phyloP scores from a whole-genome alignment of 2,113 vertebrate species.

The Neomonachus schauinslandi region DNA sequence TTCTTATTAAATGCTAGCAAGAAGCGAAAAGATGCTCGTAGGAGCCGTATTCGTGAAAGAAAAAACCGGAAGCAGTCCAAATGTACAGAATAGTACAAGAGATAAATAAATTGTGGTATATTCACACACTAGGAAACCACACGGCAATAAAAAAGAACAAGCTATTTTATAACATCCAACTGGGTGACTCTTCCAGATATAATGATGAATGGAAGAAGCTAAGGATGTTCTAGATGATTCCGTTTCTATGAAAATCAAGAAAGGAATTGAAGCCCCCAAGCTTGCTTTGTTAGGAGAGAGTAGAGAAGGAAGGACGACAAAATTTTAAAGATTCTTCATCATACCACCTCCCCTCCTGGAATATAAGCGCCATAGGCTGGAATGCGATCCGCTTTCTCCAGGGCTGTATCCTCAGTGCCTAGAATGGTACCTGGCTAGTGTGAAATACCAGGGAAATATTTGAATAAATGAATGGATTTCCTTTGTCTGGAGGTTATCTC shows the following conservation, averaged over 20 bases:
- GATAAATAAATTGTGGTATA: background rate
- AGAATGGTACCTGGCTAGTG: background rate
- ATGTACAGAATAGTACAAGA: background rate
- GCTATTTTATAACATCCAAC: background rate
- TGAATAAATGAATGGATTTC: background rate
- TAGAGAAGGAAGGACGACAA: background rate
- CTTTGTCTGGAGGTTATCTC: background rate
- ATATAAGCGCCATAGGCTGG: no score
- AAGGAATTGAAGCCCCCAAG: background rate
- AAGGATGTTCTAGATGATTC: background rate
- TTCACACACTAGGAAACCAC: background rate
- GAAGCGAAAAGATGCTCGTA: background rate
- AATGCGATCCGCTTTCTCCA: background rate
- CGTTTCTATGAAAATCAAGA: background rate
- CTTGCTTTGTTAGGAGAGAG: background rate
- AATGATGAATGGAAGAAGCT: background rate
- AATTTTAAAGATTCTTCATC: background rate
- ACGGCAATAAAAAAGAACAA: background rate
- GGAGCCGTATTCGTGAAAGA: background rate
- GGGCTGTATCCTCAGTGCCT: fast-evolving
- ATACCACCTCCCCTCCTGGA: background rate
- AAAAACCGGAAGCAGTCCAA: background rate
- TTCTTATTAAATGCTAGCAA: background rate
- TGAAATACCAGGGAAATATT: background rate
- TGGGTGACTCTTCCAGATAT: background rate